These are phyloP conservation scores for Gonatopus flavifemur DNA, from an alignment of 1,140 invertebrate genomes.

Conservation along the genomic window DNA sequence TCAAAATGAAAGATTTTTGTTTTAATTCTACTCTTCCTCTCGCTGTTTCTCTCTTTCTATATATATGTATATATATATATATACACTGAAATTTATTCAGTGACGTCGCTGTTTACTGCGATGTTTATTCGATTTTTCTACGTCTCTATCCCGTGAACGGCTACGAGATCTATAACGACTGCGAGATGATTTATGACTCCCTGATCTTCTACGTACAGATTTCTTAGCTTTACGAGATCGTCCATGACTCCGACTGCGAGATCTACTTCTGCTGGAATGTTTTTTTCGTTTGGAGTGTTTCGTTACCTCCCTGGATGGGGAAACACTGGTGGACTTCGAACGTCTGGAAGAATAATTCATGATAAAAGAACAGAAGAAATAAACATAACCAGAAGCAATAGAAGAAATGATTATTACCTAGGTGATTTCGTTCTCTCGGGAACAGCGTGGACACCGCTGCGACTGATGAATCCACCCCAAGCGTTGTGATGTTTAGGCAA, in stretches of 20 bases:
- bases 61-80: too few relatives aligned
- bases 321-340: conserved; percentile 48
- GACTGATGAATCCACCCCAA: conserved; percentile 67
- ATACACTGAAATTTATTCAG: conserved; percentile 16
- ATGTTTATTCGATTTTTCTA: conserved; percentile 50
- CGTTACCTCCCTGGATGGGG: conserved; percentile 42
- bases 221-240: conserved; percentile 56
- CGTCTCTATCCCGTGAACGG: conserved; percentile 55
- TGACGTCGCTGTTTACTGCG: conserved; percentile 50
- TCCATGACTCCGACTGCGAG: conserved; percentile 58
- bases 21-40: too few relatives aligned
- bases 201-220: conserved; percentile 49
- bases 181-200: conserved; percentile 58
- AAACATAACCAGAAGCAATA: not conserved
- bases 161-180: conserved; percentile 61
- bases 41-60: too few relatives aligned
- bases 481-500: conserved; percentile 63
- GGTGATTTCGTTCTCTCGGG: conserved; percentile 54
- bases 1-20: too few relatives aligned
- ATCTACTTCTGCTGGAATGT: conserved; percentile 58
- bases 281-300: conserved; percentile 58
- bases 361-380: not conserved
- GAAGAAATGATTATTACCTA: conserved; percentile 42
- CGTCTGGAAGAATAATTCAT: conserved; percentile 40
- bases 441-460: conserved; percentile 47